Percentiles rank a stretch among this genome's conserved stretches.
phyloP scores from a whole-genome alignment of 2,113 vertebrate genomes.

The Podiceps cristatus region DNA sequence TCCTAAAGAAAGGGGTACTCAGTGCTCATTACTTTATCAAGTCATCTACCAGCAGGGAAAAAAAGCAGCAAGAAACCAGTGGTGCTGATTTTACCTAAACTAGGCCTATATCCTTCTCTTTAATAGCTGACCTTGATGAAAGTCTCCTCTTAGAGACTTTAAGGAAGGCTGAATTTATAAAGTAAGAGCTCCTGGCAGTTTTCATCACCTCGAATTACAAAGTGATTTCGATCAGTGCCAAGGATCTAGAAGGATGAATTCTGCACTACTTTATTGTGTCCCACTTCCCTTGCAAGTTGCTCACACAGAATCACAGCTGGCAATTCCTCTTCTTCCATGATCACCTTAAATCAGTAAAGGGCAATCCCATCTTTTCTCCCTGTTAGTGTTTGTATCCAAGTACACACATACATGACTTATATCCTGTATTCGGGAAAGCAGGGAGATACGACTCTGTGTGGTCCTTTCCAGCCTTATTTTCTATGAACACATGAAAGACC shows the following conservation, averaged over 20 bases:
- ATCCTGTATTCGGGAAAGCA: neutral
- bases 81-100: neutral
- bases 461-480: neutral
- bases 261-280: neutral
- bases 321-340: neutral
- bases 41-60: neutral
- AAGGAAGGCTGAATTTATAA: constrained; percentile 20
- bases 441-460: accelerated
- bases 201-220: neutral
- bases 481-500: neutral
- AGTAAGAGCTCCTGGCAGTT: neutral
- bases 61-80: neutral
- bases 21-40: neutral
- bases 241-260: neutral
- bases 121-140: neutral
- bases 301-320: neutral
- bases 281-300: neutral
- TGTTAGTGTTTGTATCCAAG: neutral
- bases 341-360: neutral
- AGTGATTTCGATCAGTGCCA: neutral
- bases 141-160: neutral
- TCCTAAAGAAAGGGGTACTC: neutral
- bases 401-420: neutral
- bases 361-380: neutral
- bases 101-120: neutral